These are phyloP conservation scores for Tachystola acroxantha DNA, from an alignment of 2,888 invertebrate species.

Conservation along the genomic window DNA sequence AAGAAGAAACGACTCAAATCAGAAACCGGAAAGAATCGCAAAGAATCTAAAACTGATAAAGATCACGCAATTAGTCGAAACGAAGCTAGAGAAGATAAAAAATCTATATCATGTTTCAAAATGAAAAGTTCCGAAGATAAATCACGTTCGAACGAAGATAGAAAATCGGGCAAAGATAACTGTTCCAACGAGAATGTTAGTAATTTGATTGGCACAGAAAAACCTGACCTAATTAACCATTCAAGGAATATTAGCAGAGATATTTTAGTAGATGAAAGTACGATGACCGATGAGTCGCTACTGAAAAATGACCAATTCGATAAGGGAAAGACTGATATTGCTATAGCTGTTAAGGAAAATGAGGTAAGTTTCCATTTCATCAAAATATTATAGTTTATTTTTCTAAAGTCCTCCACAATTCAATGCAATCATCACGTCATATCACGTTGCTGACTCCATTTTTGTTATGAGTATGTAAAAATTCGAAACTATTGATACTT, in stretches of 20 bases:
- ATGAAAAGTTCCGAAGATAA: conserved; percentile 65
- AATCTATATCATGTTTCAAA: conserved; percentile 71
- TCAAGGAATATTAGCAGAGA: conserved; percentile 53
- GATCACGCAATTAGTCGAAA: conserved; percentile 54
- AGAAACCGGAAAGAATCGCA: conserved; percentile 37
- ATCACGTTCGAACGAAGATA: conserved; percentile 56
- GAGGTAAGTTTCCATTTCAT: conserved; percentile 56
- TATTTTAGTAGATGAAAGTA: conserved; percentile 50
- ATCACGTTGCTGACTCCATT: too few relatives aligned
- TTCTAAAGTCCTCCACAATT: too few relatives aligned
- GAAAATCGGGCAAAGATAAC: conserved; percentile 57
- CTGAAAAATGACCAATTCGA: conserved; percentile 46
- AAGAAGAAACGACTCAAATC: conserved; percentile 68
- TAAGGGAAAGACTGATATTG: conserved; percentile 56
- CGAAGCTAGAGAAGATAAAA: conserved; percentile 59
- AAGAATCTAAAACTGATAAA: conserved; percentile 44
- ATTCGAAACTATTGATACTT: too few relatives aligned
- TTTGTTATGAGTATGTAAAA: too few relatives aligned
- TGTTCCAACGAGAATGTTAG: conserved; percentile 65
- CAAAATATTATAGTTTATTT: too few relatives aligned
- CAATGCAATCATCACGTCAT: too few relatives aligned
- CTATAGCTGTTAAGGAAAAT: conserved; percentile 43
- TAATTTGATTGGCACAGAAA: conserved; percentile 52
- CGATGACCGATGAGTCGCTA: conserved; percentile 46
- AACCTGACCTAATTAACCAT: conserved; percentile 64